Evolutionary conservation across 2,888 invertebrate species (phyloP).

Genomic region (Ceratothoa steindachneri): DNA sequence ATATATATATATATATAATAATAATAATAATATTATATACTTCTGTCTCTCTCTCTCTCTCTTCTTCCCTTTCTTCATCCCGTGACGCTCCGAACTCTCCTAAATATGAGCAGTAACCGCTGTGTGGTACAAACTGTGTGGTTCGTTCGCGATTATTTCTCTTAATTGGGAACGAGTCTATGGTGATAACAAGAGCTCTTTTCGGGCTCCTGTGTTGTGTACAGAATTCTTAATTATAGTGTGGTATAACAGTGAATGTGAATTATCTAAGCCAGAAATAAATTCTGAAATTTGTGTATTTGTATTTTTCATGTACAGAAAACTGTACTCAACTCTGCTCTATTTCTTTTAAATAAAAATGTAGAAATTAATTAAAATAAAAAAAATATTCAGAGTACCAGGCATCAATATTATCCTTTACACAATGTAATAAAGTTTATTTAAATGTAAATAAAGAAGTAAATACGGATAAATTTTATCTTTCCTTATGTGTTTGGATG

Average conservation of each 20-base stretch:
- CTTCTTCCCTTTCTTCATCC: not conserved
- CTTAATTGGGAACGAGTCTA: not conserved
- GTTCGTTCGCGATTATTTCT: constrained; percentile 7
- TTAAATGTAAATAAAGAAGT: constrained; percentile 10
- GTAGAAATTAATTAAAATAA: constrained; percentile 24
- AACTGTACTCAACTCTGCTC: constrained; percentile 44
- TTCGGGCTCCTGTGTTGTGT: constrained; percentile 46
- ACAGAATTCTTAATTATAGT: constrained; percentile 39
- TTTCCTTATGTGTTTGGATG: no score
- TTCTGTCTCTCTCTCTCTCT: not conserved
- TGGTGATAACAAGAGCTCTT: not conserved
- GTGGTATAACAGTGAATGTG: constrained; percentile 43
- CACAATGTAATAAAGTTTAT: constrained; percentile 12
- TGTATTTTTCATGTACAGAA: constrained; percentile 45
- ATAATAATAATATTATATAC: not conserved
- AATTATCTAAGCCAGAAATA: constrained; percentile 28
- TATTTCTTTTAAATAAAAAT: constrained; percentile 46
- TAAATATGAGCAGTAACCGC: constrained; percentile 2
- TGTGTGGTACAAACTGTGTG: constrained; percentile 45
- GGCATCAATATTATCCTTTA: constrained; percentile 2
- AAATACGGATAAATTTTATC: no score
- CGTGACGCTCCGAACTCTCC: not conserved
- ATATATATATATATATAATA: constrained; percentile 17
- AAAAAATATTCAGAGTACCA: constrained; percentile 8
- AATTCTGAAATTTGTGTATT: constrained; percentile 38